A percentile compares a stretch with the other conserved stretches of the same genome.
phyloP scores from a whole-genome alignment of 2,888 invertebrate species.

The Tridacna gigas region DNA sequence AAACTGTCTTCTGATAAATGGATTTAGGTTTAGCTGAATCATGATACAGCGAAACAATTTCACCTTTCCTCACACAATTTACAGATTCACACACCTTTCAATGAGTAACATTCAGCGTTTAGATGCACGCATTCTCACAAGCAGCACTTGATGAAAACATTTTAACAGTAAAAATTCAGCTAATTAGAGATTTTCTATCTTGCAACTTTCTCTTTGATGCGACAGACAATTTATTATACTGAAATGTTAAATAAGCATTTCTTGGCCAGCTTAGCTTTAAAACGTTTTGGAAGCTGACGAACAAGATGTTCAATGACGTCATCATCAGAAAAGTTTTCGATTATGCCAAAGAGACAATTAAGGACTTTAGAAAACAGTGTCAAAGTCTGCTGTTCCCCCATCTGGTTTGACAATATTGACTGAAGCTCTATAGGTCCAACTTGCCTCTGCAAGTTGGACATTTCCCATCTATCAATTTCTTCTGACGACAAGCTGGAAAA shows the following conservation, averaged over 20 bases:
- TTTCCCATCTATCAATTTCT: neutral
- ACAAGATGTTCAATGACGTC: neutral
- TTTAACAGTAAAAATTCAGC: too few species aligned
- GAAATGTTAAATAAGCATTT: neutral
- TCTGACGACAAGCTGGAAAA: neutral
- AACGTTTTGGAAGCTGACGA: neutral
- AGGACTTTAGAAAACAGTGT: conserved; percentile 2
- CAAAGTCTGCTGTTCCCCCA: neutral
- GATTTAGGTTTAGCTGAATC: too few species aligned
- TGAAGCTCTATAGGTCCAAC: neutral
- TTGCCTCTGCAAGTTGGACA: conserved; percentile 1
- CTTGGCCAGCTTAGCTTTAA: neutral
- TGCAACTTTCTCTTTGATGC: too few species aligned
- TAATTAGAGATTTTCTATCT: too few species aligned
- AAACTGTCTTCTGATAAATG: too few species aligned
- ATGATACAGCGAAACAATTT: too few species aligned
- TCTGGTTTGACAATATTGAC: conserved; percentile 1
- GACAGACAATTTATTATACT: neutral
- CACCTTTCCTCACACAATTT: too few species aligned
- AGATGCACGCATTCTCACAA: too few species aligned
- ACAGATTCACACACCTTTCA: too few species aligned
- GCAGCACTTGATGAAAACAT: too few species aligned
- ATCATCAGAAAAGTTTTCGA: conserved; percentile 4
- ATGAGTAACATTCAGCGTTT: too few species aligned
- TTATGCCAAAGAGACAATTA: conserved; percentile 5